Conservation (phyloP, 2,797 vertebrate species). For the Rousettus madagascariensis region DNA sequence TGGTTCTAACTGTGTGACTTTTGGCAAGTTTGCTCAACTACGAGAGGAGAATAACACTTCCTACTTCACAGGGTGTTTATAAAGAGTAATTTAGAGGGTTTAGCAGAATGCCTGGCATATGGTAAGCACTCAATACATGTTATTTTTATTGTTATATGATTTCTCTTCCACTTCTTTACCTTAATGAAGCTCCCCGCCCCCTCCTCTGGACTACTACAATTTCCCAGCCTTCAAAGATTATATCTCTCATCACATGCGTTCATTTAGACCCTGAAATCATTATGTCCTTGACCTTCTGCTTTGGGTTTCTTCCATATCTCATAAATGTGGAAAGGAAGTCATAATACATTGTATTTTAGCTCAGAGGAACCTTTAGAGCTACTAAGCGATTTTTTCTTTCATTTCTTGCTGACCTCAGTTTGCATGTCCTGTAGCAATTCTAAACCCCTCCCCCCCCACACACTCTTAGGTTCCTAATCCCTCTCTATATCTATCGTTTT, state of each 20-base stretch:
- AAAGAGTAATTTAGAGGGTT: conserved; percentile 42
- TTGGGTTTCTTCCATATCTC: not conserved
- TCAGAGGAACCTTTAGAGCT: not conserved
- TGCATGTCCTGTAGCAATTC: not conserved
- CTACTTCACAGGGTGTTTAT: conserved; percentile 28
- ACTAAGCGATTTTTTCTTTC: not conserved
- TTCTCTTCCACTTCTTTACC: not conserved
- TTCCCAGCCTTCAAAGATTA: not conserved
- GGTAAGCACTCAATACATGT: not conserved
- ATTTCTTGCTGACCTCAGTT: not conserved
- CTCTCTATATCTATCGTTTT: not conserved
- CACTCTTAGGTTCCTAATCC: not conserved
- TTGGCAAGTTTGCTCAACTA: not conserved
- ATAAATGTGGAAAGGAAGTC: not conserved
- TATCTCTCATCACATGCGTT: not conserved
- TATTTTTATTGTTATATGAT: not conserved
- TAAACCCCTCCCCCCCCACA: not conserved
- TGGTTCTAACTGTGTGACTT: conserved; percentile 12
- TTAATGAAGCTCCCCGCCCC: not conserved
- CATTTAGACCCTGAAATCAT: not conserved
- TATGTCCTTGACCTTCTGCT: not conserved
- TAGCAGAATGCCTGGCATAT: conserved; percentile 28
- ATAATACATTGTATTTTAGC: not conserved
- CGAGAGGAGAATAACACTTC: conserved; percentile 30
- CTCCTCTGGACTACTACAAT: not conserved